A percentile compares a stretch with the other conserved stretches of the same genome.
Evolutionary conservation across 2,113 vertebrate species (phyloP).

Genomic region (Limanda limanda): DNA sequence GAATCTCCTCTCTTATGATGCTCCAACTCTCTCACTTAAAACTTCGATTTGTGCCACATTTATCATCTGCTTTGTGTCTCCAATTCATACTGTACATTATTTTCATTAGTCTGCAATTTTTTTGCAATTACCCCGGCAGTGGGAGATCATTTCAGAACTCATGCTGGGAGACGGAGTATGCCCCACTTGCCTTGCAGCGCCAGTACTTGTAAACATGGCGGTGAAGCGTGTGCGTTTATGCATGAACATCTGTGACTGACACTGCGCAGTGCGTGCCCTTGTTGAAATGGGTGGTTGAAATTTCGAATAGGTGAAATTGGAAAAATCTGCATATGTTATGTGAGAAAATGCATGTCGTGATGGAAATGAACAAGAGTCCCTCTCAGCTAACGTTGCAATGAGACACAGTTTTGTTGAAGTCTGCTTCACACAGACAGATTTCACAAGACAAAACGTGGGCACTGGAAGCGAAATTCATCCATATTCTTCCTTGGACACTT

Average conservation of each 20-base stretch:
- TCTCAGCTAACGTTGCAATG: background rate
- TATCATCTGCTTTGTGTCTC: background rate
- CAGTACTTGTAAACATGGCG: background rate
- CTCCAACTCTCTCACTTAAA: background rate
- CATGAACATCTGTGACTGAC: constrained; percentile 7
- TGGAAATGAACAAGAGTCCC: background rate
- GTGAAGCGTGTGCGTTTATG: background rate
- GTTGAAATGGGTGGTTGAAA: constrained; percentile 12
- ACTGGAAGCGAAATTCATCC: background rate
- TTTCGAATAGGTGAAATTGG: constrained; percentile 8
- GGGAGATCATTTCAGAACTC: constrained; percentile 35
- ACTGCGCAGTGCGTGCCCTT: background rate
- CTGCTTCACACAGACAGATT: constrained; percentile 15
- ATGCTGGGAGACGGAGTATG: constrained; percentile 21
- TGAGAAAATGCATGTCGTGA: constrained; percentile 8
- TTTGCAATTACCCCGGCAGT: constrained; percentile 26
- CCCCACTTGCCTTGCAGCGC: background rate
- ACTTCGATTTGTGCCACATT: background rate
- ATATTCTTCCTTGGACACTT: background rate
- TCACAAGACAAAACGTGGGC: background rate
- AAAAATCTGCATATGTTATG: constrained; percentile 5
- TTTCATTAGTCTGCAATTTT: constrained; percentile 27
- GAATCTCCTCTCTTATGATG: no score
- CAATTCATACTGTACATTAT: background rate
- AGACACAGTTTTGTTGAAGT: background rate